Evolutionary conservation across 2,888 invertebrate genomes (phyloP).

Genomic region (Thymelicus lineola): DNA sequence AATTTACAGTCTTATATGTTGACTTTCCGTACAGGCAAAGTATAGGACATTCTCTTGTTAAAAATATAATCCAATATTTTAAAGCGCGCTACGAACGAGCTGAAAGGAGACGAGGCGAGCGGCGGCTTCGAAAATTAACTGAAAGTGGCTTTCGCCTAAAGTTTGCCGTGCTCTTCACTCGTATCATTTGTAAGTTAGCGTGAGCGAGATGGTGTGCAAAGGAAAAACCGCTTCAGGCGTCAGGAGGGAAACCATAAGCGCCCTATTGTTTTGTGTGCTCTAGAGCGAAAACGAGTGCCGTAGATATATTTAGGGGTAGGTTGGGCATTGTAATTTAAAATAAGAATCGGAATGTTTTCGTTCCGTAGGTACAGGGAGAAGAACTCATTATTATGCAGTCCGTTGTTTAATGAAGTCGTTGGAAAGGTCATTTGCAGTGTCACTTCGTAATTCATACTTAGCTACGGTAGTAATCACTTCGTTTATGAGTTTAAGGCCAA

Average conservation of each 20-base stretch:
- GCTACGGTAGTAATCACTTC: not conserved
- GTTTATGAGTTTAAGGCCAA: no score
- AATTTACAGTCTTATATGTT: not conserved
- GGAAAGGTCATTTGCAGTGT: slow-evolving; percentile 31
- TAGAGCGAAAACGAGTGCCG: slow-evolving; percentile 65
- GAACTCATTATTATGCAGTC: slow-evolving; percentile 38
- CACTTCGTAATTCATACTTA: slow-evolving; percentile 24
- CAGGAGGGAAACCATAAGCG: slow-evolving; percentile 76
- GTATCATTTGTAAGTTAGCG: slow-evolving; percentile 44
- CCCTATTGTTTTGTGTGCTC: slow-evolving; percentile 81
- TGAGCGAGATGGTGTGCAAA: slow-evolving; percentile 57
- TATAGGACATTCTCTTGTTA: not conserved
- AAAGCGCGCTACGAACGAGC: slow-evolving; percentile 57
- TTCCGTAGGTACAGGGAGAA: slow-evolving; percentile 39
- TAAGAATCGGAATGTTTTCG: slow-evolving; percentile 58
- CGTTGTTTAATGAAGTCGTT: slow-evolving; percentile 37
- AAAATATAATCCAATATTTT: slow-evolving; percentile 62
- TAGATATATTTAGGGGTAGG: slow-evolving; percentile 56
- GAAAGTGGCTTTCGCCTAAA: slow-evolving; percentile 73
- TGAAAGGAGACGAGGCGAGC: slow-evolving; percentile 64
- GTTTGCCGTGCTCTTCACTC: slow-evolving; percentile 58
- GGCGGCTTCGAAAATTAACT: slow-evolving; percentile 79
- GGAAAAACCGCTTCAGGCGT: slow-evolving; percentile 77
- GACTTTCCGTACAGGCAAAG: slow-evolving; percentile 5
- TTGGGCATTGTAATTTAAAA: slow-evolving; percentile 67